These are phyloP conservation scores for Scaptomyza parva DNA, from an alignment of 2,888 invertebrate genomes.

Conservation along the genomic window DNA sequence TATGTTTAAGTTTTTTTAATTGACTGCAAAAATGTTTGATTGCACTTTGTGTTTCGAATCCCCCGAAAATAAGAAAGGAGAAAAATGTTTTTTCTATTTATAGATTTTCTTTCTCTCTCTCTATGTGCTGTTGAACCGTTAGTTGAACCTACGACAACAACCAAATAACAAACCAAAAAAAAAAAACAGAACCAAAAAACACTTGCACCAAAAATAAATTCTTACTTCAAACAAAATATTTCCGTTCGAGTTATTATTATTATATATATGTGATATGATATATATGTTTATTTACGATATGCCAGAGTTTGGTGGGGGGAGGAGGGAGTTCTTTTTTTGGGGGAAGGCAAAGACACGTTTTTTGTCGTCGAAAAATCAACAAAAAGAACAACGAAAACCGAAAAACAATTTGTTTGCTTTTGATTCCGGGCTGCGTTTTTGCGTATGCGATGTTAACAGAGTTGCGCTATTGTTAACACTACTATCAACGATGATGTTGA, in stretches of 20 bases:
- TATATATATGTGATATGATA: neutral
- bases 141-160: conserved; percentile 48
- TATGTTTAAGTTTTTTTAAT: no score
- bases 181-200: no score
- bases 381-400: no score
- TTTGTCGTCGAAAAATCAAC: no score
- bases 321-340: neutral
- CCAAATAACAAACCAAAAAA: no score
- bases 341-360: neutral
- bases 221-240: neutral
- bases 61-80: no score
- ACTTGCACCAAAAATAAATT: conserved; percentile 25
- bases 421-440: conserved; percentile 9
- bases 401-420: no score
- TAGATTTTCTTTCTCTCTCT: neutral
- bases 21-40: neutral
- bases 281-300: conserved; percentile 2
- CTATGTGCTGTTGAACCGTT: conserved; percentile 7
- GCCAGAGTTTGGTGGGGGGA: neutral
- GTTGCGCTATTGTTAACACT: conserved; percentile 17
- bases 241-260: neutral
- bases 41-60: conserved; percentile 17
- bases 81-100: neutral
- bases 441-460: conserved; percentile 20
- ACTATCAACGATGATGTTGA: conserved; percentile 5